A percentile compares a stretch with the other conserved stretches of the same genome.
Evolutionary conservation across 2,113 vertebrate genomes (phyloP).

Genomic region (Xerus inauris): DNA sequence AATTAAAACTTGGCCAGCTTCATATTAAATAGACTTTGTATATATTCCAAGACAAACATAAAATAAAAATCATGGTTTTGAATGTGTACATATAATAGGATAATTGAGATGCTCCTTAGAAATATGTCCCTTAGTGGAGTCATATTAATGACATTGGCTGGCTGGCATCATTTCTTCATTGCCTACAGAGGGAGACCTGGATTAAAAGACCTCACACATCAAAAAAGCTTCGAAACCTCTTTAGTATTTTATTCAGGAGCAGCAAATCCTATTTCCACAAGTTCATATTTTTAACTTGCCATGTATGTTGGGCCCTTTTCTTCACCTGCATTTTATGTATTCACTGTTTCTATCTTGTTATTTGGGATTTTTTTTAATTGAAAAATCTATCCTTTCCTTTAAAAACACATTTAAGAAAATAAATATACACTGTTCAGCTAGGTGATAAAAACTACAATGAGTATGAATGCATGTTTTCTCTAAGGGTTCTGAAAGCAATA

Average conservation of each 20-base stretch:
- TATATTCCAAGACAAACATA: background rate
- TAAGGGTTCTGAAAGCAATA: slow-evolving; percentile 78
- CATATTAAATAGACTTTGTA: background rate
- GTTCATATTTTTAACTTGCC: slow-evolving; percentile 23
- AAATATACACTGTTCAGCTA: background rate
- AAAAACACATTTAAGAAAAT: slow-evolving; percentile 43
- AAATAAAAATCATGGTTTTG: background rate
- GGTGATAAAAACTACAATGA: slow-evolving; percentile 58
- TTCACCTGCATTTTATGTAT: slow-evolving; percentile 19
- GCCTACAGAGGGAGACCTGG: background rate
- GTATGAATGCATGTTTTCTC: slow-evolving; percentile 65
- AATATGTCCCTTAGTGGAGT: background rate
- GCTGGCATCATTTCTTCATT: background rate
- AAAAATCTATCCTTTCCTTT: slow-evolving; percentile 54
- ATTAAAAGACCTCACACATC: background rate
- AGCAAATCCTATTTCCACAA: slow-evolving; percentile 34
- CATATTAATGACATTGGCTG: background rate
- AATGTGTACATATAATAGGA: background rate
- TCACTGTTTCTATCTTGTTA: slow-evolving; percentile 65
- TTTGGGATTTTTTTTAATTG: slow-evolving; percentile 56
- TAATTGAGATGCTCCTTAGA: background rate
- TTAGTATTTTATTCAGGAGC: background rate
- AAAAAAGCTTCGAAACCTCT: background rate
- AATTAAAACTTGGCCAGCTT: background rate
- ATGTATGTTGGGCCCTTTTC: background rate